phyloP scores from a whole-genome alignment of 2,888 invertebrate species.

The Ditula angustiorana region DNA sequence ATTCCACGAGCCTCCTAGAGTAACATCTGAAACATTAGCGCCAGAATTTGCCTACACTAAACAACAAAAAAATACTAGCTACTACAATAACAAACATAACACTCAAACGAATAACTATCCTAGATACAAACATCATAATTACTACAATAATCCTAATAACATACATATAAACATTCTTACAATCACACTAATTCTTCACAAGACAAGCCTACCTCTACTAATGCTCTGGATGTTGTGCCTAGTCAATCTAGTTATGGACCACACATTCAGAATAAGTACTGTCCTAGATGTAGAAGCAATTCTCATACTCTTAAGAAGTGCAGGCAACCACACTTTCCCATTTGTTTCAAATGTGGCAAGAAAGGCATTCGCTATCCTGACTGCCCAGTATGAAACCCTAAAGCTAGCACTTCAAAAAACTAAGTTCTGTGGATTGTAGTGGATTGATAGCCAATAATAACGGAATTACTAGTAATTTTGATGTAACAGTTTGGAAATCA shows the following conservation, averaged over 20 bases:
- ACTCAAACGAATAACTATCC: too few relatives aligned
- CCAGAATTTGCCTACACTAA: too few relatives aligned
- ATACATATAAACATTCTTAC: too few relatives aligned
- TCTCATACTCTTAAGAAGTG: neutral
- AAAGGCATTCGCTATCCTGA: neutral
- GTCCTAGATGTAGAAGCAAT: neutral
- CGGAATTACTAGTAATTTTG: neutral
- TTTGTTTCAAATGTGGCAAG: neutral
- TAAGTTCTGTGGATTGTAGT: constrained; percentile 1
- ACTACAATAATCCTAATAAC: neutral
- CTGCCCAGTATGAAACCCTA: neutral
- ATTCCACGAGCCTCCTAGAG: too few relatives aligned
- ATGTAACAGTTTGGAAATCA: neutral
- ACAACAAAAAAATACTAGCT: too few relatives aligned
- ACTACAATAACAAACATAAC: too few relatives aligned
- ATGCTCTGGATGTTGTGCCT: neutral
- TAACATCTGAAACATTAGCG: too few relatives aligned
- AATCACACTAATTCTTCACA: neutral
- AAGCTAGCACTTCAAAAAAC: neutral
- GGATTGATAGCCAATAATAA: neutral
- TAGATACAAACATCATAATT: neutral
- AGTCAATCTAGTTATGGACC: too few relatives aligned
- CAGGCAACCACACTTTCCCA: neutral
- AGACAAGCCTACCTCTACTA: neutral
- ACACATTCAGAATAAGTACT: too few relatives aligned